These are phyloP conservation scores for Myiothlypis coronata DNA, from an alignment of 2,797 vertebrate genomes.

Conservation along the genomic window DNA sequence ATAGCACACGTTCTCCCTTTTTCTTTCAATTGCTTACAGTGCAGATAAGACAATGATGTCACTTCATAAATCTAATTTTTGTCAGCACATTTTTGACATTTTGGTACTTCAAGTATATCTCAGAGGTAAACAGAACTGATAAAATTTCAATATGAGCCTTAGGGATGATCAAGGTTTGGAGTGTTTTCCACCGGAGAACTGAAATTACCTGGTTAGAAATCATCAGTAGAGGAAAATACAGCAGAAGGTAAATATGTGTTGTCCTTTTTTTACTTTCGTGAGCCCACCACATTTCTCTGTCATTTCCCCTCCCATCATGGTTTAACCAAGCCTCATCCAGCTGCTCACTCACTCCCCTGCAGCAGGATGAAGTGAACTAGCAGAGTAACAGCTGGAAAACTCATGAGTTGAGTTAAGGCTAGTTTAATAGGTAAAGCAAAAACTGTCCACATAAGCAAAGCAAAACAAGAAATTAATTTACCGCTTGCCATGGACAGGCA, in stretches of 20 bases:
- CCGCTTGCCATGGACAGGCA: background rate
- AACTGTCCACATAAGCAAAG: background rate
- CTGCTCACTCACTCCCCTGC: background rate
- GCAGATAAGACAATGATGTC: background rate
- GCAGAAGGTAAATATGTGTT: background rate
- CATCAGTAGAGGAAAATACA: background rate
- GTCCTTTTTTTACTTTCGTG: background rate
- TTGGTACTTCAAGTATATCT: background rate
- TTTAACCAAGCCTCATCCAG: background rate
- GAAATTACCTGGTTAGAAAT: background rate
- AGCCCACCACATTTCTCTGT: background rate
- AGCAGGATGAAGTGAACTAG: background rate
- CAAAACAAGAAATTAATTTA: background rate
- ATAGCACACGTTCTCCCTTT: background rate
- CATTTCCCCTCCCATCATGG: background rate
- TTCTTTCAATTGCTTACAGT: background rate
- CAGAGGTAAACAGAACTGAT: background rate
- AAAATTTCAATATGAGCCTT: background rate
- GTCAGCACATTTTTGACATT: background rate
- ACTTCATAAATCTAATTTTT: background rate
- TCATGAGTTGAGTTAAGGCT: background rate
- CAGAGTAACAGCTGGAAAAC: background rate
- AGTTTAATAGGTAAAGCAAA: background rate
- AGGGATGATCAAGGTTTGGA: background rate
- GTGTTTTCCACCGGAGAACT: background rate